Percentiles rank a stretch among this genome's conserved stretches.
Evolutionary conservation across 2,888 invertebrate species (phyloP).

Genomic region (Andrena camellia): DNA sequence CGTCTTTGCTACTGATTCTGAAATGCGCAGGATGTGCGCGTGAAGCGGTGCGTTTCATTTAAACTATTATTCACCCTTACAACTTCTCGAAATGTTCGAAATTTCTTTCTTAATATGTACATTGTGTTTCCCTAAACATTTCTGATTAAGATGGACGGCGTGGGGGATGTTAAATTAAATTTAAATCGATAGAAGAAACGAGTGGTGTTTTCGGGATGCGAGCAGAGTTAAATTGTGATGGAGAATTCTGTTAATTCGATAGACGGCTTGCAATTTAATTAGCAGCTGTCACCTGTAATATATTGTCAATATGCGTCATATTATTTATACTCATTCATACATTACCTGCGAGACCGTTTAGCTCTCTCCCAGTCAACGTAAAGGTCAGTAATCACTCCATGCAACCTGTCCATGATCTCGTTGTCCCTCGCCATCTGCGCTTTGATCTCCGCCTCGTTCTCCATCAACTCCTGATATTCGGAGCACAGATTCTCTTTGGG

Average conservation of each 20-base stretch:
- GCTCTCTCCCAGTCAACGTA: conserved; percentile 84
- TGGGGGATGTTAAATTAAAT: background rate
- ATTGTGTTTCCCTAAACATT: background rate
- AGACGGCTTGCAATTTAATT: conserved; percentile 2
- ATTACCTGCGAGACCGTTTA: conserved; percentile 80
- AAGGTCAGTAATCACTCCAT: conserved; percentile 79
- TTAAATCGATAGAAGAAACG: background rate
- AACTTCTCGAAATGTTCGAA: background rate
- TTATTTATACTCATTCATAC: conserved; percentile 8
- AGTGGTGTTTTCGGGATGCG: background rate
- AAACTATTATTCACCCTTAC: conserved; percentile 16
- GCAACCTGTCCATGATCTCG: conserved; percentile 77
- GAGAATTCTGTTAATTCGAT: conserved; percentile 12
- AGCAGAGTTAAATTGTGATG: background rate
- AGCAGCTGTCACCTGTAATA: conserved; percentile 22
- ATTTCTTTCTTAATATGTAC: conserved; percentile 14
- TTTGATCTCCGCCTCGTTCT: conserved; percentile 75
- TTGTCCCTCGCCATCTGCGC: conserved; percentile 73
- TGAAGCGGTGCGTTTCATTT: conserved; percentile 12
- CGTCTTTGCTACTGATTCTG: conserved; percentile 79
- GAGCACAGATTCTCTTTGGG: conserved; percentile 77
- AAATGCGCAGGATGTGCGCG: conserved; percentile 29
- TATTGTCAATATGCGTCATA: conserved; percentile 20
- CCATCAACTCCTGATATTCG: conserved; percentile 79
- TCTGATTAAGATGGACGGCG: too few species aligned